A percentile compares a stretch with the other conserved stretches of the same genome.
phyloP scores from a whole-genome alignment of 2,797 vertebrate species.

The Epinephelus coioides region DNA sequence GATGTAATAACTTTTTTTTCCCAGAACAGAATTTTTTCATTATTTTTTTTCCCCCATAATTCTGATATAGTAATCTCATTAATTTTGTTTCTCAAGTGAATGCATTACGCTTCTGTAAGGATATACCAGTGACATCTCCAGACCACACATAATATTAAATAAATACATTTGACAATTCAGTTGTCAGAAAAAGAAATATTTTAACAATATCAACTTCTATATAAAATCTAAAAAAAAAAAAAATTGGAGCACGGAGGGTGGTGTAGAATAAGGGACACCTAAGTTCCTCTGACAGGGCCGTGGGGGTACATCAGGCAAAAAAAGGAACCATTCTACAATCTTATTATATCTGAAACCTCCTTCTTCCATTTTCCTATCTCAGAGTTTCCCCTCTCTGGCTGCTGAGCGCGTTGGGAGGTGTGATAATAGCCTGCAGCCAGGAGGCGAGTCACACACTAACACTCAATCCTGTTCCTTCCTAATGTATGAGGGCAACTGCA shows the following conservation, averaged over 20 bases:
- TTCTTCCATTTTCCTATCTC: conserved; percentile 10
- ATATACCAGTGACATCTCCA: not conserved
- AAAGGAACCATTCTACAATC: not conserved
- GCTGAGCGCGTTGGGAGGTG: conserved; percentile 40
- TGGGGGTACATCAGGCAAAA: not conserved
- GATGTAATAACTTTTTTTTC: no score
- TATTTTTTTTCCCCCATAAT: no score
- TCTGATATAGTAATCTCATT: no score
- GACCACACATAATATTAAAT: not conserved
- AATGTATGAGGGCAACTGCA: conserved; percentile 59
- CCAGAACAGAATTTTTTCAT: no score
- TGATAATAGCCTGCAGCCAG: conserved; percentile 61
- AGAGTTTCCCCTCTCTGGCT: conserved; percentile 17
- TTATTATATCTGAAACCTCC: conserved; percentile 35
- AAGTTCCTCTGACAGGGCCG: not conserved
- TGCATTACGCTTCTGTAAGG: no score
- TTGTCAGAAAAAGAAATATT: not conserved
- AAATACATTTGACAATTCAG: not conserved
- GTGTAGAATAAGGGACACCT: not conserved
- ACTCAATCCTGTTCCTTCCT: conserved; percentile 36
- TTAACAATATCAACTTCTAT: not conserved
- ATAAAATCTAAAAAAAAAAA: not conserved
- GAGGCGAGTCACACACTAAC: conserved; percentile 46
- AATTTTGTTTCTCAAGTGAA: no score
- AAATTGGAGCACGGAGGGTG: not conserved